Conservation (phyloP, 2,113 vertebrate genomes). For the Pygoscelis adeliae region DNA sequence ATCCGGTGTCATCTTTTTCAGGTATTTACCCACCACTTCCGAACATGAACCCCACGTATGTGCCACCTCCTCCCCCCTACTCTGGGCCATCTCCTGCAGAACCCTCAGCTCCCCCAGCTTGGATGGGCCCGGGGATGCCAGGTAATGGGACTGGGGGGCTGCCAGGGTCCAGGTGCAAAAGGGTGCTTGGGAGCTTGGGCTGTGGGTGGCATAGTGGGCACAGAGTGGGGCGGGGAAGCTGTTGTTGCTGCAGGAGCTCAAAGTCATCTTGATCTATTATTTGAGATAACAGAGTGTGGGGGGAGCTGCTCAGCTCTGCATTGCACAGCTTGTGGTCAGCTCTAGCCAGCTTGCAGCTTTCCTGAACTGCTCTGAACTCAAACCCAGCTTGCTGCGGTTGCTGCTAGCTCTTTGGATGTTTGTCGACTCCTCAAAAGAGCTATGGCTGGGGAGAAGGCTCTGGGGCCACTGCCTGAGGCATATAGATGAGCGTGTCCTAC, state of each 20-base stretch:
- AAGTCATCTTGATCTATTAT: not conserved
- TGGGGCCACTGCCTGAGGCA: not conserved
- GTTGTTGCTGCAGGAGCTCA: not conserved
- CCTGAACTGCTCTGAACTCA: not conserved
- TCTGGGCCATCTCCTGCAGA: constrained; percentile 69
- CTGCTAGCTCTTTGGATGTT: not conserved
- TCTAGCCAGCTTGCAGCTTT: not conserved
- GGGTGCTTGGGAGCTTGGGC: not conserved
- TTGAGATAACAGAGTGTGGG: not conserved
- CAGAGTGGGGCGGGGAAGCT: not conserved
- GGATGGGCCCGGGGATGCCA: constrained; percentile 47
- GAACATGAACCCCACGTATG: constrained; percentile 67
- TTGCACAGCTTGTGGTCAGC: not conserved
- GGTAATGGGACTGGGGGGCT: constrained; percentile 18
- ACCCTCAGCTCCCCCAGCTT: constrained; percentile 27
- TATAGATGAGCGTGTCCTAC: not conserved
- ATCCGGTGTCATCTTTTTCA: not conserved
- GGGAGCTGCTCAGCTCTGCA: not conserved
- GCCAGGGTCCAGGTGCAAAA: not conserved
- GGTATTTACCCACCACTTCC: constrained; percentile 80
- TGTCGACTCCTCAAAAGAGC: not conserved
- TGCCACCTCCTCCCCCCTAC: constrained; percentile 86
- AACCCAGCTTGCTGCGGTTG: not conserved
- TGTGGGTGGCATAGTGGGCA: not conserved
- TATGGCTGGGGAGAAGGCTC: not conserved